phyloP scores from a whole-genome alignment of 2,113 vertebrate species.

The Rutilus rutilus region DNA sequence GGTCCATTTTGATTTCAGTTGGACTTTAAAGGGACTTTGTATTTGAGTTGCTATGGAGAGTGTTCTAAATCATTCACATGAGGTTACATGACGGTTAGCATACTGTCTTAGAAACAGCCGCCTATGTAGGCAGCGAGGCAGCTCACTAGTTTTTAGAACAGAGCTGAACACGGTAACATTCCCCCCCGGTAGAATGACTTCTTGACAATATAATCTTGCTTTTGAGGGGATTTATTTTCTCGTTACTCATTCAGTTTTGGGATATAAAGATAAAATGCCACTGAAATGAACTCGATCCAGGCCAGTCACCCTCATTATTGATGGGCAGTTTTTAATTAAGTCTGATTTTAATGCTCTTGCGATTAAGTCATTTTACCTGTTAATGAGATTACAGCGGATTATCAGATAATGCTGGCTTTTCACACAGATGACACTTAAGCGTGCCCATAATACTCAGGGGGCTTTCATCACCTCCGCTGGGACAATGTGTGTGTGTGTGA shows the following conservation, averaged over 20 bases:
- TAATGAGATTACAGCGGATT: slow-evolving; percentile 75
- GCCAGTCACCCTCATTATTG: neutral
- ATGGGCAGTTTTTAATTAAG: slow-evolving; percentile 49
- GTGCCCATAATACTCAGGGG: slow-evolving; percentile 55
- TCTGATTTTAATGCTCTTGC: slow-evolving; percentile 33
- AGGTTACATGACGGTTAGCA: neutral
- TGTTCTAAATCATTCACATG: neutral
- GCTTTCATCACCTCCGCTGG: slow-evolving; percentile 68
- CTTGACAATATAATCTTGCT: slow-evolving; percentile 2
- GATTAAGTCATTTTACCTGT: slow-evolving; percentile 69
- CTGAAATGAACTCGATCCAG: slow-evolving; percentile 10
- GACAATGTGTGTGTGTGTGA: neutral
- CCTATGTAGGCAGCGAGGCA: neutral
- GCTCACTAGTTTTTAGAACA: neutral
- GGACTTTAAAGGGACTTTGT: neutral
- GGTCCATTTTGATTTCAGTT: no score
- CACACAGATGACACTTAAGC: slow-evolving; percentile 54
- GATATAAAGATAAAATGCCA: slow-evolving; percentile 5
- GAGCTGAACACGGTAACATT: neutral
- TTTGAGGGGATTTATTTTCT: neutral
- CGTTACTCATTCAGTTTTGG: neutral
- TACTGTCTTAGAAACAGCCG: neutral
- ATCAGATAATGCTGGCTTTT: slow-evolving; percentile 69
- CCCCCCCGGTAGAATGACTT: neutral
- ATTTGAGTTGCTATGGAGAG: neutral